Evolutionary conservation across 1,140 invertebrate genomes (phyloP).

Genomic region (Amphibalanus amphitrite): DNA sequence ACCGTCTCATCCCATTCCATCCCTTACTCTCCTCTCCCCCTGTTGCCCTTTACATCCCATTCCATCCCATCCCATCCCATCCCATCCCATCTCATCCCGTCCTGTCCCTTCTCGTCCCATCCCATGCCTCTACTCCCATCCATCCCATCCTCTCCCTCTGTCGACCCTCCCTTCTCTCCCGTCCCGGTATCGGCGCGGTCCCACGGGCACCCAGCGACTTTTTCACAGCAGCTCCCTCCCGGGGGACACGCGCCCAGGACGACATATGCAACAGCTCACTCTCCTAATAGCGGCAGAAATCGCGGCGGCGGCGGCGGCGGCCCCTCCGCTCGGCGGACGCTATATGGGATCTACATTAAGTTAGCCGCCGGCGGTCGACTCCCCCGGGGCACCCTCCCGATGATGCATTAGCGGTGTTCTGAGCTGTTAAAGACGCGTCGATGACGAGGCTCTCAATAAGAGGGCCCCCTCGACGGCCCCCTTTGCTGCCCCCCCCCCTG

Average conservation of each 20-base stretch:
- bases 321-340: background rate
- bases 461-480: no score
- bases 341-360: slow-evolving; percentile 1
- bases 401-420: background rate
- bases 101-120: no score
- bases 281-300: background rate
- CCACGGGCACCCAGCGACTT: background rate
- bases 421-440: background rate
- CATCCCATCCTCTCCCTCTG: no score
- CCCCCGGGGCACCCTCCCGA: background rate
- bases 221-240: background rate
- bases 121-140: no score
- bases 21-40: no score
- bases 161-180: background rate
- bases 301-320: no score
- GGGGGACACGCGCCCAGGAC: no score
- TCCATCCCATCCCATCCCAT: no score
- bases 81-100: no score
- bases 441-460: background rate
- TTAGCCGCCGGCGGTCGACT: background rate
- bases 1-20: no score
- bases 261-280: background rate
- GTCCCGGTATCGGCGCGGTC: background rate
- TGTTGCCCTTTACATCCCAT: no score
- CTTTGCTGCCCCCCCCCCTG: no score